These are phyloP conservation scores for Clitarchus hookeri DNA, from an alignment of 2,888 invertebrate species.

Conservation along the genomic window DNA sequence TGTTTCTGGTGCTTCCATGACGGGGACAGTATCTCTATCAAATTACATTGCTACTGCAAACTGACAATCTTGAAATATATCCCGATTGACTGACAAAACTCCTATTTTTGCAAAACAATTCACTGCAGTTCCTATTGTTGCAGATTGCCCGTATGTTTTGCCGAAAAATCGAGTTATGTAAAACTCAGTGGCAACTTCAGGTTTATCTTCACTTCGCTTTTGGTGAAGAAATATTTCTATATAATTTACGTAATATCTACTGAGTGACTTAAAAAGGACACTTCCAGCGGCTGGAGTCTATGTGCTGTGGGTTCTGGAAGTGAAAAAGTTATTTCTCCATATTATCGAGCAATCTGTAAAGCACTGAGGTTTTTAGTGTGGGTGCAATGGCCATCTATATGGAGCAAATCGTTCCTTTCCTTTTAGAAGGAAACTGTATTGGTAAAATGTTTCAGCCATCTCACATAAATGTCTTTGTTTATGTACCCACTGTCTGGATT, in stretches of 20 bases:
- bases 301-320: conserved; percentile 45
- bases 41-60: conserved; percentile 18
- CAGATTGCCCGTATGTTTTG: conserved; percentile 19
- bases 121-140: conserved; percentile 24
- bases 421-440: conserved; percentile 44
- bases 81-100: not conserved
- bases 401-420: conserved; percentile 44
- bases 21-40: not conserved
- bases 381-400: conserved; percentile 46
- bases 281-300: conserved; percentile 46
- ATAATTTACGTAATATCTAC: conserved; percentile 10
- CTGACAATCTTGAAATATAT: not conserved
- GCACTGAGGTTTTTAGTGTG: conserved; percentile 41
- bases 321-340: conserved; percentile 44
- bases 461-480: conserved; percentile 51
- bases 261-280: conserved; percentile 45
- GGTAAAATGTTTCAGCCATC: conserved; percentile 52
- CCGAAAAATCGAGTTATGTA: conserved; percentile 23
- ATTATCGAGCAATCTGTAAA: conserved; percentile 40
- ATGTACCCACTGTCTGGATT: conserved; percentile 42
- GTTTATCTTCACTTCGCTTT: conserved; percentile 24
- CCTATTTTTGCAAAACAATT: conserved; percentile 15
- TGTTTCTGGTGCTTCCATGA: conserved; percentile 2
- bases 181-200: conserved; percentile 26
- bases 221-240: conserved; percentile 41